Percentiles rank a stretch among this genome's conserved stretches.
Evolutionary conservation across 2,113 vertebrate genomes (phyloP).

Genomic region (Myiozetetes cayanensis): DNA sequence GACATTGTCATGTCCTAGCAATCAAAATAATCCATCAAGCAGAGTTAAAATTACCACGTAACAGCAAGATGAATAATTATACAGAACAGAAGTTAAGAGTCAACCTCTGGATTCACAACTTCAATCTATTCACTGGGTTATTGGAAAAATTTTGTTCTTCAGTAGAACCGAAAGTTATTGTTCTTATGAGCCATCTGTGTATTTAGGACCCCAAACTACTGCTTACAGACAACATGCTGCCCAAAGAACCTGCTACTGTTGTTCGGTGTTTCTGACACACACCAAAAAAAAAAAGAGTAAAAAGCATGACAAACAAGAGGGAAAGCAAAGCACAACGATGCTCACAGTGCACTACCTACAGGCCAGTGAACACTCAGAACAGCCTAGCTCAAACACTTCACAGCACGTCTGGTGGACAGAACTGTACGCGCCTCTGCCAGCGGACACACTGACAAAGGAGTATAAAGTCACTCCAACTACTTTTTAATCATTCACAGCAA

Average conservation of each 20-base stretch:
- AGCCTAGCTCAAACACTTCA: conserved; percentile 66
- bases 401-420: conserved; percentile 46
- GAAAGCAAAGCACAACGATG: conserved; percentile 4
- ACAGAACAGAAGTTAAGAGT: background rate
- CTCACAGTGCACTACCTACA: conserved; percentile 13
- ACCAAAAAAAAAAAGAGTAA: background rate
- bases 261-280: background rate
- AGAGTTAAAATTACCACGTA: background rate
- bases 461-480: conserved; percentile 60
- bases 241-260: conserved; percentile 18
- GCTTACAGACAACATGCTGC: conserved; percentile 20
- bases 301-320: background rate
- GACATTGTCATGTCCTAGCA: background rate
- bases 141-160: background rate
- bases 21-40: background rate
- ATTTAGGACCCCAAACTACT: background rate
- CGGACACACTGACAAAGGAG: background rate
- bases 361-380: conserved; percentile 21
- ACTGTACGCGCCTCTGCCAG: background rate
- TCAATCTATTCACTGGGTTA: background rate
- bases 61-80: background rate
- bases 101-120: conserved; percentile 11
- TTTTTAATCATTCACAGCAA: conserved; percentile 73
- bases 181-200: conserved; percentile 34
- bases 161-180: background rate